Evolutionary conservation across 2,888 invertebrate species (phyloP).

Genomic region (Drosophila nr. perissopoda): DNA sequence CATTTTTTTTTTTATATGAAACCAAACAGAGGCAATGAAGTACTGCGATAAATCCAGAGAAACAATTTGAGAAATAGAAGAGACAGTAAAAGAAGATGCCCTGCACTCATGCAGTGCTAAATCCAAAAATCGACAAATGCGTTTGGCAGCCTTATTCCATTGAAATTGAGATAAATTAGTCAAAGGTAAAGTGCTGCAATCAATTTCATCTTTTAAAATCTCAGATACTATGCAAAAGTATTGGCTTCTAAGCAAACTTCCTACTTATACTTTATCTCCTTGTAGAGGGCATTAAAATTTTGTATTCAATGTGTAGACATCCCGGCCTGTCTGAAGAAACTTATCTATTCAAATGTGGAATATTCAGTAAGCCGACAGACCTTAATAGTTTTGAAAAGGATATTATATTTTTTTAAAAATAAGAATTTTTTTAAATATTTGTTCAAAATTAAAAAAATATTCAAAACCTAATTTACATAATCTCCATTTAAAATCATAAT

Average conservation of each 20-base stretch:
- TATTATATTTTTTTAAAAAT: no score
- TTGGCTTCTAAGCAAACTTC: not conserved
- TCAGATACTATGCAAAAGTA: not conserved
- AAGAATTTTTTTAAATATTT: no score
- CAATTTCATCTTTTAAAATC: not conserved
- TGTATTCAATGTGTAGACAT: not conserved
- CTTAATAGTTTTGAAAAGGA: not conserved
- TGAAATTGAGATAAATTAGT: not conserved
- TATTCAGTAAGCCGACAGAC: not conserved
- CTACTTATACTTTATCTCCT: not conserved
- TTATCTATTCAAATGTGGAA: not conserved
- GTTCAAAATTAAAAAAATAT: not conserved
- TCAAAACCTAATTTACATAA: not conserved
- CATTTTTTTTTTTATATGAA: not conserved
- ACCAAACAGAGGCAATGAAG: not conserved
- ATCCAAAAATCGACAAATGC: not conserved
- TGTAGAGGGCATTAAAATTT: no score
- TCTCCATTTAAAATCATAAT: not conserved
- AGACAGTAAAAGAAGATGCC: not conserved
- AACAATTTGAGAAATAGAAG: not conserved
- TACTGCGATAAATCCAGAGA: not conserved
- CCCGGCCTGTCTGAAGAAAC: not conserved
- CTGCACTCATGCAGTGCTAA: not conserved
- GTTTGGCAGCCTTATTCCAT: not conserved
- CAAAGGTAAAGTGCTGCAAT: not conserved